Evolutionary conservation across 92 coral and sea anemone genomes (phyloP).

Genomic region (Montipora capitata): DNA sequence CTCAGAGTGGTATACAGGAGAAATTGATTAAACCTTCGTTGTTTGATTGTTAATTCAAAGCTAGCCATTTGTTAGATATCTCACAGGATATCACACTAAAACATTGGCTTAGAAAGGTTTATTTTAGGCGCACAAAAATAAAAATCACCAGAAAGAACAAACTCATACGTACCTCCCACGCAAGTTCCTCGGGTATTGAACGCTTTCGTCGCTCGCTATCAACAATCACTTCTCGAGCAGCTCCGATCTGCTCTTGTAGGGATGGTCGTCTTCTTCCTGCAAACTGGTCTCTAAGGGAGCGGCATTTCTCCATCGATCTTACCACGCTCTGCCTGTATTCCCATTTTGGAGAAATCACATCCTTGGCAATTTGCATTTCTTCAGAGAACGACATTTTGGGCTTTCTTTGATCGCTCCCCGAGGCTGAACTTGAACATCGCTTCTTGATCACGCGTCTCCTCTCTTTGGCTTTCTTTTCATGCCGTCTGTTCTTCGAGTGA

Average conservation of each 20-base stretch:
- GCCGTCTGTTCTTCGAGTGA: neutral
- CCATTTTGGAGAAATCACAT: constrained; percentile 10
- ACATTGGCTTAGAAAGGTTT: no score
- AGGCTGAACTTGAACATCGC: neutral
- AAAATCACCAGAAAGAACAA: no score
- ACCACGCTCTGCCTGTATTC: constrained; percentile 7
- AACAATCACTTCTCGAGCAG: constrained; percentile 12
- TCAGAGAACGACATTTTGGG: constrained; percentile 12
- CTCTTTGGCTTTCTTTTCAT: constrained; percentile 31
- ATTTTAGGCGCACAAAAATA: neutral
- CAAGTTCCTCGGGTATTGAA: neutral
- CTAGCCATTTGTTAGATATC: no score
- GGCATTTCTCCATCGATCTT: constrained; percentile 25
- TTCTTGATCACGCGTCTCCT: constrained; percentile 19
- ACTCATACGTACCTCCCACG: neutral
- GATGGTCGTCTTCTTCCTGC: constrained; percentile 10
- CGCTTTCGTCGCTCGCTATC: constrained; percentile 25
- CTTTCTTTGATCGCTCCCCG: neutral
- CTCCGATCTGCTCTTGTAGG: constrained; percentile 1
- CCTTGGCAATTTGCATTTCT: neutral
- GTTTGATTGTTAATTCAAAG: no score
- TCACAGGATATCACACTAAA: no score
- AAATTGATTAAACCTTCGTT: no score
- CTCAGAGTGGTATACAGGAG: no score
- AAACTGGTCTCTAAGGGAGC: neutral